phyloP scores from a whole-genome alignment of 2,113 vertebrate genomes.

The Alexandromys fortis region DNA sequence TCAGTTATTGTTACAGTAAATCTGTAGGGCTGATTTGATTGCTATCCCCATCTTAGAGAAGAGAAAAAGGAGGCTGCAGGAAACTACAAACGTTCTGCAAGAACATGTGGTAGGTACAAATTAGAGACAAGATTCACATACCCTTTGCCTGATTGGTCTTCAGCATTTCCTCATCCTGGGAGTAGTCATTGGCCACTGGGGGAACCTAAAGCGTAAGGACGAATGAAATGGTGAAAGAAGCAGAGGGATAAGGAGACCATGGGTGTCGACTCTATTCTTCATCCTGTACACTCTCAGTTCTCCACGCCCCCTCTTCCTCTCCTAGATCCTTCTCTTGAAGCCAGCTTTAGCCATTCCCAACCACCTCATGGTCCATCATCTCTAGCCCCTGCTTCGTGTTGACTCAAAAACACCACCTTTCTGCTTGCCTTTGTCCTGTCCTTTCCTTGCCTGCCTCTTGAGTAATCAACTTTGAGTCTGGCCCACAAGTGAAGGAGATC shows the following conservation, averaged over 20 bases:
- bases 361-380: not conserved
- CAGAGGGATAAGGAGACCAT: not conserved
- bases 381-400: accelerated
- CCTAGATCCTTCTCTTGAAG: not conserved
- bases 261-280: not conserved
- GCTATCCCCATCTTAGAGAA: not conserved
- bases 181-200: accelerated
- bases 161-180: not conserved
- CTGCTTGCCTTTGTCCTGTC: not conserved
- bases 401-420: not conserved
- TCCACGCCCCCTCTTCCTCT: accelerated
- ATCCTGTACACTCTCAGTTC: not conserved
- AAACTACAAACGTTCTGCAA: not conserved
- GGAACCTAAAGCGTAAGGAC: not conserved
- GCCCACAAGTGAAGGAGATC: not conserved
- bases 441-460: not conserved
- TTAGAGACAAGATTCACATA: not conserved
- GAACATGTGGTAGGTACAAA: not conserved
- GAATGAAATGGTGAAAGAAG: not conserved
- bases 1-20: not conserved
- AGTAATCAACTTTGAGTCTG: not conserved
- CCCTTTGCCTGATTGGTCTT: not conserved
- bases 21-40: not conserved
- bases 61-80: not conserved
- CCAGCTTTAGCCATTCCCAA: not conserved